Base-by-base conservation (phyloP, 2,113 vertebrate genomes). In the Cheilinus undulatus region DNA sequence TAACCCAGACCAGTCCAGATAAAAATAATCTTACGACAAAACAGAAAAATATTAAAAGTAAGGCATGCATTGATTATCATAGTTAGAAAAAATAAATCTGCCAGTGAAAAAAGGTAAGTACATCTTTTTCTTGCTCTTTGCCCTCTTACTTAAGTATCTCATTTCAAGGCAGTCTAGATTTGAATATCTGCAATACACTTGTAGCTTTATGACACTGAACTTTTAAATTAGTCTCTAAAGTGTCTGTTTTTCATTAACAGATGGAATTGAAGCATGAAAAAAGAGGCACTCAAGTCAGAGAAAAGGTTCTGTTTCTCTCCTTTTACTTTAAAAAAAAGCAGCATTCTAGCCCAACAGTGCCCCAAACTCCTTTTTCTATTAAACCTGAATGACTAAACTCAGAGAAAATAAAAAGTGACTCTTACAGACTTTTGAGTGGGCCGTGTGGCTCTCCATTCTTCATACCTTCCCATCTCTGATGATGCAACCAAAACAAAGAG, bases 301-400 rank as follows among this genome's bases (percentile, higher is more conserved):
- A 4, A 40, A 38, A 30, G 19, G 3, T 28, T 68, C 19, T 34
- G n/a, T 38, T n/a, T n/a, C 20, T n/a, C 20, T 32, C 14, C 5
- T 69, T 53, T 4, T 68, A 43, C 27, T 32, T 0, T 4, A 5
- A 24, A 24, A 6, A 51, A 34, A 42, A 3, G 10, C 28, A 4
- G 49, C 20, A 45, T 5, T 15, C 20, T 3, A 17, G 23, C 48
- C 5, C 5, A 38, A 10, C 9, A 22, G 30, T 34, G 8, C 15
- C 14, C 1, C n/a, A 50, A 65, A 12, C 23, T 22, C n/a, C 14
- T 20, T 4, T 14, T 5, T n/a, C 23, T 40, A 61, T 46, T 12
- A 45, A 38, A 58, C n/a, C 36, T 40, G n/a, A 69, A 51, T 69
- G 64, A 73, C n/a, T 52, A 30, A 80, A 80, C 7, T 45, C 26